Evolutionary conservation across 1,140 invertebrate species (phyloP).

Genomic region (Platyscapa corneri): DNA sequence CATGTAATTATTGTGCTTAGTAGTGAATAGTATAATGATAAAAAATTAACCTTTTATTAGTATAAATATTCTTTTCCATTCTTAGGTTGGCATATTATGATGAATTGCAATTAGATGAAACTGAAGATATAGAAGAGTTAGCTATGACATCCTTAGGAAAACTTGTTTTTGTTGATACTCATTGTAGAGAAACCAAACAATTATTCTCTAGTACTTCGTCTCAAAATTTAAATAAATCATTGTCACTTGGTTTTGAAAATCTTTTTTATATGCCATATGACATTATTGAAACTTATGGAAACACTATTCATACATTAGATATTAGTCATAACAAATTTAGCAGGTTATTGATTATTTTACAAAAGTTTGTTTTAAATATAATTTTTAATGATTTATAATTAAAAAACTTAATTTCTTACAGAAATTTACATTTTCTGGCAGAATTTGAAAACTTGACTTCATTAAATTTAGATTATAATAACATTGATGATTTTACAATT

Average conservation of each 20-base stretch:
- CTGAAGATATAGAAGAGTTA: slow-evolving; percentile 60
- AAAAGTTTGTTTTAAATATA: slow-evolving; percentile 18
- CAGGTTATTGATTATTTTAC: slow-evolving; percentile 71
- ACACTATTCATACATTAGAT: slow-evolving; percentile 76
- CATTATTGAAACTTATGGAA: slow-evolving; percentile 66
- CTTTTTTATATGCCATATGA: slow-evolving; percentile 68
- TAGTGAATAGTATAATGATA: not conserved
- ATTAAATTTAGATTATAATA: slow-evolving; percentile 84
- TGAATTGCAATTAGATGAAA: slow-evolving; percentile 62
- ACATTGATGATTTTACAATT: slow-evolving; percentile 78
- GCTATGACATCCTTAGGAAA: slow-evolving; percentile 72
- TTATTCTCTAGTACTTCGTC: slow-evolving; percentile 53
- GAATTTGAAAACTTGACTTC: slow-evolving; percentile 82
- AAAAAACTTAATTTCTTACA: slow-evolving; percentile 67
- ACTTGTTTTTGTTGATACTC: slow-evolving; percentile 69
- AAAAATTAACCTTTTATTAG: slow-evolving; percentile 11
- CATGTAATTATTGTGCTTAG: not conserved
- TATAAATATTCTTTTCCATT: slow-evolving; percentile 40
- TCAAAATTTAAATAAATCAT: slow-evolving; percentile 57
- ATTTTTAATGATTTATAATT: slow-evolving; percentile 24
- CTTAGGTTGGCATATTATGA: slow-evolving; percentile 61
- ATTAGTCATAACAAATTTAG: slow-evolving; percentile 82
- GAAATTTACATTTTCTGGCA: slow-evolving; percentile 80
- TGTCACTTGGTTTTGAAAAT: slow-evolving; percentile 69
- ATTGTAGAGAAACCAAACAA: slow-evolving; percentile 61